These are phyloP conservation scores for Echinops telfairi DNA, from an alignment of 2,113 vertebrate genomes.

Conservation along the genomic window DNA sequence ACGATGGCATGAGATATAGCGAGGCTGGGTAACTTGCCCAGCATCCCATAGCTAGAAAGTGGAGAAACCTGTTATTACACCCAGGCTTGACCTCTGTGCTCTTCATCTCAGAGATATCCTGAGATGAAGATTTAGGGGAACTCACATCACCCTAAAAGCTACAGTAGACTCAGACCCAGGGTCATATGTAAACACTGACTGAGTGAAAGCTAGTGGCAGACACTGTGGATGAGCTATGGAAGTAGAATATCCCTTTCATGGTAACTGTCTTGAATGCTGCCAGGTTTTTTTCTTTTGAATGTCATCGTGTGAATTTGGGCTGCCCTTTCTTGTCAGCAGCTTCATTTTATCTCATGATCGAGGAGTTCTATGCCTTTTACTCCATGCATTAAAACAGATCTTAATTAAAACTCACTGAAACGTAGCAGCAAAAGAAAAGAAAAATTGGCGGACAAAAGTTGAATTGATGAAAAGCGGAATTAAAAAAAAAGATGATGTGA, in stretches of 20 bases:
- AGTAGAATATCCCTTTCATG: neutral
- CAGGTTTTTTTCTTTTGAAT: slow-evolving; percentile 34
- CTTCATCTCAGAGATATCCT: neutral
- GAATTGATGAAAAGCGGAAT: neutral
- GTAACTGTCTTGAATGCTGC: slow-evolving; percentile 20
- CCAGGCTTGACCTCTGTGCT: neutral
- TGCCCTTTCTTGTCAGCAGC: slow-evolving; percentile 68
- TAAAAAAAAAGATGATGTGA: neutral
- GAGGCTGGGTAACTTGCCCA: neutral
- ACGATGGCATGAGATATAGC: neutral
- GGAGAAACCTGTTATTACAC: neutral
- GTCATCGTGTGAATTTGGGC: slow-evolving; percentile 51
- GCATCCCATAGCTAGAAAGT: neutral
- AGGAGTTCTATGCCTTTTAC: slow-evolving; percentile 58
- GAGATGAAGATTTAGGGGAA: too few relatives aligned
- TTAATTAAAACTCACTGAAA: slow-evolving; percentile 64
- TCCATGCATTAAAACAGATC: neutral
- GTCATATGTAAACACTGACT: neutral
- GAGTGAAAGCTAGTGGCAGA: neutral
- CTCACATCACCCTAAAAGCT: neutral
- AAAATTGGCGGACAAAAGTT: neutral
- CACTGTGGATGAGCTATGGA: slow-evolving; percentile 9
- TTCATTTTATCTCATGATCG: slow-evolving; percentile 73
- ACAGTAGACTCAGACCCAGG: neutral
- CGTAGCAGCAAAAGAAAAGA: neutral